Percentiles rank a stretch among this genome's conserved stretches.
phyloP scores from a whole-genome alignment of 2,113 vertebrate species.

The Platichthys stellatus region DNA sequence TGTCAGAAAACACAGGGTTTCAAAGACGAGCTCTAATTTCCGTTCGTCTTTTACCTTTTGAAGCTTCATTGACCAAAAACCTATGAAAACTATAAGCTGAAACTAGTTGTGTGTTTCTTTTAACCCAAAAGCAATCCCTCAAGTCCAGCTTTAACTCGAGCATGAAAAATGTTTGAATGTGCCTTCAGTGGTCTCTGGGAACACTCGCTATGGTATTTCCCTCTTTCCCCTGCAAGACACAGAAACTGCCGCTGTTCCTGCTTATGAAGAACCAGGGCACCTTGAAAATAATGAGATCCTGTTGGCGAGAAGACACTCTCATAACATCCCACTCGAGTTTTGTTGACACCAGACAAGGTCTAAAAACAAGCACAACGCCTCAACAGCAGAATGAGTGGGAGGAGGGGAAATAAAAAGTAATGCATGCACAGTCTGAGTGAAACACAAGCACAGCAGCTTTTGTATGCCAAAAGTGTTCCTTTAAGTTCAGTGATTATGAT shows the following conservation, averaged over 20 bases:
- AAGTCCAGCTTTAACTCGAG: not conserved
- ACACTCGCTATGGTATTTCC: slow-evolving; percentile 1
- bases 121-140: not conserved
- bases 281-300: slow-evolving; percentile 65
- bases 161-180: not conserved
- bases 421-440: not conserved
- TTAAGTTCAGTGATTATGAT: not conserved
- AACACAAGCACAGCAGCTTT: not conserved
- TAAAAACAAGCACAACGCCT: slow-evolving; percentile 41
- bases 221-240: slow-evolving; percentile 13
- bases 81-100: not conserved
- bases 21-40: not conserved
- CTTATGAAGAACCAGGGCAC: slow-evolving; percentile 51
- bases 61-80: not conserved
- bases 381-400: slow-evolving; percentile 9
- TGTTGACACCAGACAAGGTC: slow-evolving; percentile 52
- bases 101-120: not conserved
- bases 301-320: slow-evolving; percentile 42
- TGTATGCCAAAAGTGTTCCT: not conserved
- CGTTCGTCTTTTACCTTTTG: not conserved
- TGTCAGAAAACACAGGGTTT: not conserved
- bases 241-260: slow-evolving; percentile 18
- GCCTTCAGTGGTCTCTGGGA: slow-evolving; percentile 8
- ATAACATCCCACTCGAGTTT: slow-evolving; percentile 50
- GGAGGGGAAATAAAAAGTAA: not conserved